Evolutionary conservation across 2,888 invertebrate genomes (phyloP).

Genomic region (Osedax frankpressi): DNA sequence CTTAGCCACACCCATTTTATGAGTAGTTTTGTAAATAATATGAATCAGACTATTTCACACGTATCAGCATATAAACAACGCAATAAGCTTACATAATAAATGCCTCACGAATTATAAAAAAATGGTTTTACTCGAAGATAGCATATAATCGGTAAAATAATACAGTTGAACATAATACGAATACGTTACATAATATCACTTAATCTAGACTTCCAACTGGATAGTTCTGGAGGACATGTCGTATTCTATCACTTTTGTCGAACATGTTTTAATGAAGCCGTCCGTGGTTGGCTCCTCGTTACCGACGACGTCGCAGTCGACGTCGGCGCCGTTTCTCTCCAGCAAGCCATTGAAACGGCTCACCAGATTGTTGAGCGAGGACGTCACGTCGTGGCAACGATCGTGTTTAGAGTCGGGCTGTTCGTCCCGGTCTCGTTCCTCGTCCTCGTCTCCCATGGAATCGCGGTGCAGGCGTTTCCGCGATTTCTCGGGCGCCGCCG

Average conservation of each 20-base stretch:
- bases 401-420: not conserved
- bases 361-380: slow-evolving; percentile 1
- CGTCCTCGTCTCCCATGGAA: not conserved
- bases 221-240: not conserved
- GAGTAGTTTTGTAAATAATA: too few species aligned
- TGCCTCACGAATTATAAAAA: too few species aligned
- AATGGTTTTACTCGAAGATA: too few species aligned
- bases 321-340: not conserved
- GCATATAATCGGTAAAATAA: too few species aligned
- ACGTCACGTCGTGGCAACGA: not conserved
- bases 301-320: not conserved
- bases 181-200: too few species aligned
- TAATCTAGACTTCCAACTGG: not conserved
- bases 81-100: too few species aligned
- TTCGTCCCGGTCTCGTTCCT: not conserved
- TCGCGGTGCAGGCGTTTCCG: not conserved
- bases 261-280: slow-evolving; percentile 8
- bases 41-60: too few species aligned
- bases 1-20: too few species aligned
- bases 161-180: too few species aligned
- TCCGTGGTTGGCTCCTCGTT: not conserved
- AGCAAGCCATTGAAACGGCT: slow-evolving; percentile 1
- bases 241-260: not conserved
- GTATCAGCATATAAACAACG: too few species aligned
- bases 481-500: not conserved